phyloP scores from a whole-genome alignment of 2,113 vertebrate genomes.

The Glaucomys volans region DNA sequence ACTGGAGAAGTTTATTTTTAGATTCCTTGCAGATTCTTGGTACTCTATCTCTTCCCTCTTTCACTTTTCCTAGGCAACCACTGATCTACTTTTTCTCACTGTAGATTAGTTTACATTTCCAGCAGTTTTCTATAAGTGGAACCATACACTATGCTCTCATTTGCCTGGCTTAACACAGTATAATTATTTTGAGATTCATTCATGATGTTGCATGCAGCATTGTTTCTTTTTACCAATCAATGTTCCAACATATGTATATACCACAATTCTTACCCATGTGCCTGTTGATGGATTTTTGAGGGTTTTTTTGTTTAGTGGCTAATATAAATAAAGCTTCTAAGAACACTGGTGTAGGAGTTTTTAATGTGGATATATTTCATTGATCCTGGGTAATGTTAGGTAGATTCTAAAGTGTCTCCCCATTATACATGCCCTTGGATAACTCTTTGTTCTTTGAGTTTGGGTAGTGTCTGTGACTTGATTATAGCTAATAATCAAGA shows the following conservation, averaged over 20 bases:
- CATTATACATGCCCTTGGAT: not conserved
- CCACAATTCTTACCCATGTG: not conserved
- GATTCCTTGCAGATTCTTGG: not conserved
- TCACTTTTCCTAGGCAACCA: not conserved
- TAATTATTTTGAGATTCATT: slow-evolving; percentile 31
- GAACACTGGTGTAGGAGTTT: not conserved
- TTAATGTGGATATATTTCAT: slow-evolving; percentile 15
- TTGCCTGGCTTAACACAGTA: not conserved
- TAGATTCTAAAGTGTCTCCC: not conserved
- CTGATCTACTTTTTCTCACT: slow-evolving; percentile 5
- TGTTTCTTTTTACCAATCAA: slow-evolving; percentile 13
- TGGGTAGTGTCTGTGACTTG: not conserved
- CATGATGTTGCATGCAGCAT: not conserved
- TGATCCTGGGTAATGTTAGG: slow-evolving; percentile 22
- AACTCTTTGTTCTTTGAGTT: not conserved
- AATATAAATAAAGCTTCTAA: slow-evolving; percentile 30
- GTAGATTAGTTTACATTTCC: slow-evolving; percentile 46
- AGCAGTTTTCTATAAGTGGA: slow-evolving; percentile 16
- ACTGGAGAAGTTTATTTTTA: not conserved
- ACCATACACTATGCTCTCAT: not conserved
- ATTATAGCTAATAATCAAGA: slow-evolving; percentile 2
- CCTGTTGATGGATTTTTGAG: not conserved
- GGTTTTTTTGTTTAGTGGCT: not conserved
- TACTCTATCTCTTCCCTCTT: not conserved
- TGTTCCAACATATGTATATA: not conserved